phyloP scores from a whole-genome alignment of 2,797 vertebrate species.

The Merluccius polli region DNA sequence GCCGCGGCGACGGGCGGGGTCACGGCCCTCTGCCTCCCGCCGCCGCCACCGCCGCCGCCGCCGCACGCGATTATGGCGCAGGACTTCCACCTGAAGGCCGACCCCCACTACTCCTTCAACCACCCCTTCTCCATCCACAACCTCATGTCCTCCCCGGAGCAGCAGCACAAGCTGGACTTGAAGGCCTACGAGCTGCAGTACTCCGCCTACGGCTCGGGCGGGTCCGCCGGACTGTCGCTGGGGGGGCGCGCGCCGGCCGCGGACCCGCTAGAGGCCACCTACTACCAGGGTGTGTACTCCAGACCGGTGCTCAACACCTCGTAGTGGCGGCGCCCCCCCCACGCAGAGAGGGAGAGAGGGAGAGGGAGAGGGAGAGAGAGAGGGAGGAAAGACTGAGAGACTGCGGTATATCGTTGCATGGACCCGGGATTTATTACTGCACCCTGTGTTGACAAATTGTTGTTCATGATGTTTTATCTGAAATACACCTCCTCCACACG shows the following conservation, averaged over 20 bases:
- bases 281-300: conserved; percentile 97
- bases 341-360: conserved; percentile 2
- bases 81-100: conserved; percentile 87
- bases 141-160: conserved; percentile 95
- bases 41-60: conserved; percentile 70
- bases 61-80: conserved; percentile 85
- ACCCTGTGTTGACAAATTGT: conserved; percentile 46
- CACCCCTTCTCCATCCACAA: conserved; percentile 99
- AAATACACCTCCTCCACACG: neutral
- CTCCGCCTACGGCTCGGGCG: conserved; percentile 81
- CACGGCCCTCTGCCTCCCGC: conserved; percentile 75
- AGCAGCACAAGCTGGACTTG: conserved; percentile 98
- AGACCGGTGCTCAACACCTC: conserved; percentile 96
- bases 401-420: conserved; percentile 61
- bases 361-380: too few relatives aligned
- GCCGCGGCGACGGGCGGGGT: conserved; percentile 79
- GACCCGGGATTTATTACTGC: conserved; percentile 58
- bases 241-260: conserved; percentile 64
- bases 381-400: too few relatives aligned
- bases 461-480: neutral
- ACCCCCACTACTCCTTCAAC: conserved; percentile 96
- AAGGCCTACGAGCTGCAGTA: conserved; percentile 93
- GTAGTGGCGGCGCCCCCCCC: conserved; percentile 71
- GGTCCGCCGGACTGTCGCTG: conserved; percentile 30
- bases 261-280: conserved; percentile 81